Conservation (phyloP, 2,888 invertebrate species). For the Aquatica leii region DNA sequence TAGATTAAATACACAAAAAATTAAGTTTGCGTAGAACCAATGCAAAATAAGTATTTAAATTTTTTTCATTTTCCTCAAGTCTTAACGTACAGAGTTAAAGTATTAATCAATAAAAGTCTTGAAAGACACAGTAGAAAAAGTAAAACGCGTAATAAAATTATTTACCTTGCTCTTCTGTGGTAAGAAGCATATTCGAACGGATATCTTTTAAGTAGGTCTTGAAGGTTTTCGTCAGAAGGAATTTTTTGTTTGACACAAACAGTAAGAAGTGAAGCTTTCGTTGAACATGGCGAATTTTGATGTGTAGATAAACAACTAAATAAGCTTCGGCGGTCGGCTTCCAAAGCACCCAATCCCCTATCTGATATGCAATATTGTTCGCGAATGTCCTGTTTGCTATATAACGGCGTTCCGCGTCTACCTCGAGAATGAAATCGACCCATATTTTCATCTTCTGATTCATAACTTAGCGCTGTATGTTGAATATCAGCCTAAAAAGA, state of each 20-base stretch:
- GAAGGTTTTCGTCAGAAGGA: conserved; percentile 88
- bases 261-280: conserved; percentile 77
- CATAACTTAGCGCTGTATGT: conserved; percentile 76
- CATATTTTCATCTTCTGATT: conserved; percentile 84
- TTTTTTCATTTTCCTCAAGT: too few relatives aligned
- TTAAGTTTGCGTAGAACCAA: too few relatives aligned
- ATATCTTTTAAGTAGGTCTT: conserved; percentile 61
- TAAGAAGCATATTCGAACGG: conserved; percentile 81
- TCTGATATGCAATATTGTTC: conserved; percentile 95
- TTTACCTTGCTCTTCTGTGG: conserved; percentile 74
- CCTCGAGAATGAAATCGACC: conserved; percentile 71
- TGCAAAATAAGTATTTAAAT: too few relatives aligned
- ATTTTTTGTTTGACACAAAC: conserved; percentile 86
- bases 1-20: too few relatives aligned
- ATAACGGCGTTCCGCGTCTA: conserved; percentile 67
- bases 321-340: conserved; percentile 70
- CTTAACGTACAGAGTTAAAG: too few relatives aligned
- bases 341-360: conserved; percentile 85
- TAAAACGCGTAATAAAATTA: too few relatives aligned
- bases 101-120: too few relatives aligned
- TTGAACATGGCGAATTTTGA: conserved; percentile 74
- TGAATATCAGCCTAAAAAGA: conserved; percentile 71
- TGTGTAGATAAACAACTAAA: conserved; percentile 87
- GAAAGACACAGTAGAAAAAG: too few relatives aligned
- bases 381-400: conserved; percentile 82